phyloP scores from a whole-genome alignment of 2,113 vertebrate species.

The Sclerurus mexicanus region DNA sequence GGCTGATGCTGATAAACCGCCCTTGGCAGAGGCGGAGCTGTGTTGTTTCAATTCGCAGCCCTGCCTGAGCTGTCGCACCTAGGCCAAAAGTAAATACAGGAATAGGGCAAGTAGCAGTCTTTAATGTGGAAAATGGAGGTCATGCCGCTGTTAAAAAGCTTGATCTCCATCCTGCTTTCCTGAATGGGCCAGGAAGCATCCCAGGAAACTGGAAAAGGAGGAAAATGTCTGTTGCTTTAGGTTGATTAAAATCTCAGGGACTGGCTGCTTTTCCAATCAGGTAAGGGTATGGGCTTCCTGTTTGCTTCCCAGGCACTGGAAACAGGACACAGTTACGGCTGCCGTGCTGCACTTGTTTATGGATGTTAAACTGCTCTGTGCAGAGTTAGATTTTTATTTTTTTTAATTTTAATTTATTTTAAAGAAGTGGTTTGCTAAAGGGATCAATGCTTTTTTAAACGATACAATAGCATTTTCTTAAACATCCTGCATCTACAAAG shows the following conservation, averaged over 20 bases:
- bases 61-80: neutral
- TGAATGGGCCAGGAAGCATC: conserved; percentile 26
- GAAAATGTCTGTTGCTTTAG: neutral
- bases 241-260: neutral
- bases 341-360: neutral
- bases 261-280: conserved; percentile 32
- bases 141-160: neutral
- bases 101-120: neutral
- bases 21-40: neutral
- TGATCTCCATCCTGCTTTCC: neutral
- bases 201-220: conserved; percentile 13
- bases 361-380: neutral
- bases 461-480: neutral
- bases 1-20: neutral
- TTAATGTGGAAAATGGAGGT: neutral
- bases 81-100: neutral
- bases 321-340: neutral
- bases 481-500: neutral
- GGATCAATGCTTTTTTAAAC: neutral
- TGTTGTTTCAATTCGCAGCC: neutral
- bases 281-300: conserved; percentile 48
- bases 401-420: neutral
- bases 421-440: neutral
- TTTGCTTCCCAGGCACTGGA: neutral
- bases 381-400: neutral